Percentiles rank a stretch among this genome's conserved stretches.
Conservation (phyloP, 2,797 vertebrate species). For the Pipistrellus kuhlii region DNA sequence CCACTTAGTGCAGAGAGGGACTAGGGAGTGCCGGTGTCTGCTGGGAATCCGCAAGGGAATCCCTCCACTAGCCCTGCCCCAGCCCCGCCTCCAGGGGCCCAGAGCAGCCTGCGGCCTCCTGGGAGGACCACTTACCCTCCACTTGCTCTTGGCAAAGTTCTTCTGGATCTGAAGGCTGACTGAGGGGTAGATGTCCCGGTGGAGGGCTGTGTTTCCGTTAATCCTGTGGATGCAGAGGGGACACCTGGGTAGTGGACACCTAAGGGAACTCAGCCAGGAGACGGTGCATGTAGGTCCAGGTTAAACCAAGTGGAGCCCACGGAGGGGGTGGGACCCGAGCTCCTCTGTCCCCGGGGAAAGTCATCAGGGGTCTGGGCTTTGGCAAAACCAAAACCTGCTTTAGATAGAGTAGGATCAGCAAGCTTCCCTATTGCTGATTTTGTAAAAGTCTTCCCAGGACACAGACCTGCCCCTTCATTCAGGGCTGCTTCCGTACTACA, state of each 20-base stretch:
- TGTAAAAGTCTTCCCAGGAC: background rate
- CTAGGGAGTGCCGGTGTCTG: background rate
- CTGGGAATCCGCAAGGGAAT: background rate
- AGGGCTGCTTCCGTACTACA: background rate
- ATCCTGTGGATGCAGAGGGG: conserved; percentile 91
- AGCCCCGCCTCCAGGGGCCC: background rate
- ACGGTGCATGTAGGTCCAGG: background rate
- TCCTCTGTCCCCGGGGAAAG: background rate
- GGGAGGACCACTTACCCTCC: conserved; percentile 91
- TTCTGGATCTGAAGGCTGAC: conserved; percentile 96
- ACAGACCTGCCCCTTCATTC: fast-evolving
- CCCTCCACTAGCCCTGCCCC: background rate
- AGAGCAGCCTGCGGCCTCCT: background rate
- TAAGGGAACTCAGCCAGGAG: background rate
- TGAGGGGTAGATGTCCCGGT: conserved; percentile 93
- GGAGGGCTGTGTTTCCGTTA: conserved; percentile 91
- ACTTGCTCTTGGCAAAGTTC: conserved; percentile 96
- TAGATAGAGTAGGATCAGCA: background rate
- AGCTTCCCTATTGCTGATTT: background rate
- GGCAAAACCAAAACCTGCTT: background rate
- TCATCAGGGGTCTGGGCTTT: background rate
- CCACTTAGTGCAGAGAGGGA: background rate
- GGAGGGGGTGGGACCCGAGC: background rate
- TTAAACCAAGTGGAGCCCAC: background rate
- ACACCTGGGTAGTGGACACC: conserved; percentile 70